Evolutionary conservation across 2,888 invertebrate species (phyloP).

Genomic region (Aporophyla nigra): DNA sequence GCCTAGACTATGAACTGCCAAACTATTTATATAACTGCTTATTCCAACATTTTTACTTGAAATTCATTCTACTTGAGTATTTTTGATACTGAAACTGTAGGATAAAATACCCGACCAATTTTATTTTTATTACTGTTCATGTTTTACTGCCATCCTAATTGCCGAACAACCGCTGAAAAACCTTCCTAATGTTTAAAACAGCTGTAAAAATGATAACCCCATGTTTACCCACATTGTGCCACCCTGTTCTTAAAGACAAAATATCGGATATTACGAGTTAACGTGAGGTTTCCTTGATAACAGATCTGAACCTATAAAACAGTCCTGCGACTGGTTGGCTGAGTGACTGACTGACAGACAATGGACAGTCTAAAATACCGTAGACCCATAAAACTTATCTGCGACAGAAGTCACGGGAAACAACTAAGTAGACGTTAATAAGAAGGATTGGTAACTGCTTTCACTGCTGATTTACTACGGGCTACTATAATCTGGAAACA

Average conservation of each 20-base stretch:
- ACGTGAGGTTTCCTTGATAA: slow-evolving; percentile 14
- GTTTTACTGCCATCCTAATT: too few species aligned
- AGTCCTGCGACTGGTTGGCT: neutral
- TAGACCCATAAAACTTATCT: slow-evolving; percentile 6
- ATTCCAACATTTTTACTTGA: too few species aligned
- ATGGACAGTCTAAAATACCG: slow-evolving; percentile 9
- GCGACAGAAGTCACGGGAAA: slow-evolving; percentile 15
- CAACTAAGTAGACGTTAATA: slow-evolving; percentile 32
- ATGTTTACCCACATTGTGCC: too few species aligned
- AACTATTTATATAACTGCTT: too few species aligned
- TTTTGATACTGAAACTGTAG: too few species aligned
- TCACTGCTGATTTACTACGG: slow-evolving; percentile 24
- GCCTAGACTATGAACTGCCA: too few species aligned
- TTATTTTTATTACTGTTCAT: too few species aligned
- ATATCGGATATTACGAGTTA: neutral
- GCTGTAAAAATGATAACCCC: too few species aligned
- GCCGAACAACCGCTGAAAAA: too few species aligned
- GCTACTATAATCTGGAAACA: neutral
- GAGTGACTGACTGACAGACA: slow-evolving; percentile 13
- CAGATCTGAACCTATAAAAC: slow-evolving; percentile 29
- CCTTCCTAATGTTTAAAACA: too few species aligned
- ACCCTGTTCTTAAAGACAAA: neutral
- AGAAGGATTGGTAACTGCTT: slow-evolving; percentile 2
- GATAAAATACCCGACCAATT: too few species aligned
- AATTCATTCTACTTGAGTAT: too few species aligned